phyloP scores from a whole-genome alignment of 1,140 invertebrate genomes.

The Neomicropteryx cornuta region DNA sequence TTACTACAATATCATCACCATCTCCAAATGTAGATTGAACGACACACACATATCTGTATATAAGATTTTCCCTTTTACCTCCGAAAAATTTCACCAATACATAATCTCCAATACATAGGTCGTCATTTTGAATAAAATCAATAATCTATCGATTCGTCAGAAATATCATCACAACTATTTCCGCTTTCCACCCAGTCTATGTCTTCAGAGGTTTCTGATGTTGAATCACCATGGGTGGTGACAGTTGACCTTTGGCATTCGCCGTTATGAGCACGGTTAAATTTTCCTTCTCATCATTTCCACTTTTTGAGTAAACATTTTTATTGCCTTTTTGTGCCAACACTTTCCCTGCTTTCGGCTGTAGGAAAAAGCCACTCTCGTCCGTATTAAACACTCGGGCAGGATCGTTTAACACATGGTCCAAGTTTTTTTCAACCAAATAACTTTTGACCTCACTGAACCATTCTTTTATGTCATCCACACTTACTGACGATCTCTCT shows the following conservation, averaged over 20 bases:
- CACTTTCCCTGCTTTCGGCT: conserved; percentile 18
- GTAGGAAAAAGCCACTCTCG: conserved; percentile 23
- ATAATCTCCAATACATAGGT: too few relatives aligned
- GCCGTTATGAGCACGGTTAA: too few relatives aligned
- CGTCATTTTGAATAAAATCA: too few relatives aligned
- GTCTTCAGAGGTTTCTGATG: too few relatives aligned
- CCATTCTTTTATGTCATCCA: conserved; percentile 19
- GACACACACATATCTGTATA: too few relatives aligned
- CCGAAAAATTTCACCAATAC: too few relatives aligned
- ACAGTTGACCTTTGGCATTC: conserved; percentile 14
- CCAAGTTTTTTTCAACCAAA: conserved; percentile 15
- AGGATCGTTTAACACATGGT: conserved; percentile 19
- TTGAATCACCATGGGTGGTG: conserved; percentile 23
- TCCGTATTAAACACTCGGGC: conserved; percentile 23
- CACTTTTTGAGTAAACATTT: conserved; percentile 16
- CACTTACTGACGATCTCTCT: conserved; percentile 19
- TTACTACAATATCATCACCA: too few relatives aligned
- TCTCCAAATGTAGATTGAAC: too few relatives aligned
- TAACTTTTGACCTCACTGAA: conserved; percentile 19
- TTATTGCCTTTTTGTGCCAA: conserved; percentile 18
- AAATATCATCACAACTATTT: too few relatives aligned
- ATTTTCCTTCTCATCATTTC: conserved; percentile 17
- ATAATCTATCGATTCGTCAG: too few relatives aligned
- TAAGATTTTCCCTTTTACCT: too few relatives aligned
- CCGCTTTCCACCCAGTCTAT: too few relatives aligned